Percentiles rank a stretch among this genome's conserved stretches.
Evolutionary conservation across 2,888 invertebrate genomes (phyloP).

Genomic region (Oxytorus armatus): DNA sequence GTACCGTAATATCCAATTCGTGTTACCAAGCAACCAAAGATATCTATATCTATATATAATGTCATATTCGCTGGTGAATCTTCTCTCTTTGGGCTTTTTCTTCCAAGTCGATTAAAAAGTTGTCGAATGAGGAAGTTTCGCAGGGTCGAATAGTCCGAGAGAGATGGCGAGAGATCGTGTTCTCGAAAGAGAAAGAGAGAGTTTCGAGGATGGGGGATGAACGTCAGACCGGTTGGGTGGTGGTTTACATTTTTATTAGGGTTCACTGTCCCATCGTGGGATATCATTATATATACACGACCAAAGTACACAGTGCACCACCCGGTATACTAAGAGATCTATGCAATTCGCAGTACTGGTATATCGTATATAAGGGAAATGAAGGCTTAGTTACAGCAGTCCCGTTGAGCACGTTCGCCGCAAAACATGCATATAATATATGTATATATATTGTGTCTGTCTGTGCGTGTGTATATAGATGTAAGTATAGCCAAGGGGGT

Average conservation of each 20-base stretch:
- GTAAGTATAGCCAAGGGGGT: slow-evolving; percentile 8
- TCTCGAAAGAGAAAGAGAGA: slow-evolving; percentile 30
- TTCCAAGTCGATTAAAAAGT: slow-evolving; percentile 64
- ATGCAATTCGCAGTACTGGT: neutral
- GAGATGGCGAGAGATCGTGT: neutral
- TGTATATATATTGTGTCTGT: neutral
- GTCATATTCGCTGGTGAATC: no score
- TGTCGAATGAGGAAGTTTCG: slow-evolving; percentile 64
- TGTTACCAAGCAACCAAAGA: slow-evolving; percentile 34
- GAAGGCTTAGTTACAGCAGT: slow-evolving; percentile 38
- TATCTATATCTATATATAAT: no score
- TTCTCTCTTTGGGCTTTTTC: slow-evolving; percentile 17
- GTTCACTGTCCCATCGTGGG: slow-evolving; percentile 43
- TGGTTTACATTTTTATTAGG: slow-evolving; percentile 71
- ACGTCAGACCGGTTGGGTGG: slow-evolving; percentile 66
- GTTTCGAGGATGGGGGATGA: slow-evolving; percentile 27
- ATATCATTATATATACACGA: slow-evolving; percentile 29
- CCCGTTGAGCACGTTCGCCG: slow-evolving; percentile 64
- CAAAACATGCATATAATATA: slow-evolving; percentile 19
- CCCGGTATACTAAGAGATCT: slow-evolving; percentile 9
- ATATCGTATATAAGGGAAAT: no score
- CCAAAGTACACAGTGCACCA: slow-evolving; percentile 36
- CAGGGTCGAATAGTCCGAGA: neutral
- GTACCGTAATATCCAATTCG: slow-evolving; percentile 53
- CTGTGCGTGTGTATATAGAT: neutral